Conservation (phyloP, 2,888 invertebrate genomes). For the Pheosia gnoma region DNA sequence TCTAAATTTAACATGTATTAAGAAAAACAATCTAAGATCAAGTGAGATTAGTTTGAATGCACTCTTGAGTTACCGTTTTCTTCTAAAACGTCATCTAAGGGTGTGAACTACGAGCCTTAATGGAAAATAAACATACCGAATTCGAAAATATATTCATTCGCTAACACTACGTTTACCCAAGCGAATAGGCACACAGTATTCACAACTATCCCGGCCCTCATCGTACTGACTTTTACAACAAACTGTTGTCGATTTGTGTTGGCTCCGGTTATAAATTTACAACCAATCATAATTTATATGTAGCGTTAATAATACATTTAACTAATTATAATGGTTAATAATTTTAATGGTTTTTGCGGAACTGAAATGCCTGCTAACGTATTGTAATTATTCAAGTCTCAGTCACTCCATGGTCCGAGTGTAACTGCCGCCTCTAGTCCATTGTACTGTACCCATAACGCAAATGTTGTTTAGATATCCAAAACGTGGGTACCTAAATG, state of each 20-base stretch:
- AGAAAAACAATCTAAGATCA: too few species aligned
- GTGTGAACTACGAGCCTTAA: too few species aligned
- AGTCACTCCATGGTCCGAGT: too few species aligned
- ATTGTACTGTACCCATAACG: too few species aligned
- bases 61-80: too few species aligned
- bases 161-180: too few species aligned
- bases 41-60: too few species aligned
- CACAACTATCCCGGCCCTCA: background rate
- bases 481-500: too few species aligned
- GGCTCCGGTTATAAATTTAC: background rate
- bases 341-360: background rate
- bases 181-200: background rate
- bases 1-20: too few species aligned
- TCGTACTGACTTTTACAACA: background rate
- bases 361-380: background rate
- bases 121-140: constrained; percentile 6
- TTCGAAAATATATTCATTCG: background rate
- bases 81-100: too few species aligned
- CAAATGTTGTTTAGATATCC: too few species aligned
- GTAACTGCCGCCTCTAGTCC: too few species aligned
- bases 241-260: background rate
- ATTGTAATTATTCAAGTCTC: background rate
- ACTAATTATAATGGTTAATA: background rate
- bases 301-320: constrained; percentile 2
- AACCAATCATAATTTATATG: background rate